A percentile compares a stretch with the other conserved stretches of the same genome.
phyloP scores from a whole-genome alignment of 92 coral and sea anemone genomes.

The Isaurus tuberculatus region DNA sequence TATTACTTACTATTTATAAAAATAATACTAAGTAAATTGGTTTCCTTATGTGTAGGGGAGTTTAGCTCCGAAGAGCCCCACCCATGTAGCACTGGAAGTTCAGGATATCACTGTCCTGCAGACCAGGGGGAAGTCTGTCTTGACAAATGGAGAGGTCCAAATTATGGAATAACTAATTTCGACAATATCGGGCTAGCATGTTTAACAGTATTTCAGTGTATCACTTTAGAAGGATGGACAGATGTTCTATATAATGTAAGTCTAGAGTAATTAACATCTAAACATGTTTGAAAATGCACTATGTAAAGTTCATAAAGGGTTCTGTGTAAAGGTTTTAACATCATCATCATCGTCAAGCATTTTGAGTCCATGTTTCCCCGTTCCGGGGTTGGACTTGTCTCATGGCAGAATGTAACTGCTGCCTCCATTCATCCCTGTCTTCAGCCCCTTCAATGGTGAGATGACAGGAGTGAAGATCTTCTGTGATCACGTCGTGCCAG shows the following conservation, averaged over 20 bases:
- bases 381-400: too few relatives aligned
- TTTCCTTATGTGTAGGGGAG: constrained; percentile 43
- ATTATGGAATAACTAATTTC: constrained; percentile 94
- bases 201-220: constrained; percentile 96
- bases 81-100: constrained; percentile 84
- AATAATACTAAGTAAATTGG: too few relatives aligned
- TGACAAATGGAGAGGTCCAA: constrained; percentile 95
- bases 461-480: too few relatives aligned
- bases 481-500: too few relatives aligned
- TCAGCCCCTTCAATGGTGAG: too few relatives aligned
- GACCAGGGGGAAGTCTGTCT: constrained; percentile 82
- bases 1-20: too few relatives aligned
- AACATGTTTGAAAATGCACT: neutral
- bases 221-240: constrained; percentile 99
- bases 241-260: constrained; percentile 97
- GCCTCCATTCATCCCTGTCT: too few relatives aligned
- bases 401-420: too few relatives aligned
- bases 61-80: constrained; percentile 79
- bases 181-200: constrained; percentile 98
- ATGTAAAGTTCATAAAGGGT: too few relatives aligned
- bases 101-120: constrained; percentile 84
- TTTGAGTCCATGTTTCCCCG: too few relatives aligned
- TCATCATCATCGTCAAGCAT: too few relatives aligned
- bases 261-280: neutral
- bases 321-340: too few relatives aligned